These are phyloP conservation scores for Silurus meridionalis DNA, from an alignment of 2,113 vertebrate genomes.

Conservation along the genomic window DNA sequence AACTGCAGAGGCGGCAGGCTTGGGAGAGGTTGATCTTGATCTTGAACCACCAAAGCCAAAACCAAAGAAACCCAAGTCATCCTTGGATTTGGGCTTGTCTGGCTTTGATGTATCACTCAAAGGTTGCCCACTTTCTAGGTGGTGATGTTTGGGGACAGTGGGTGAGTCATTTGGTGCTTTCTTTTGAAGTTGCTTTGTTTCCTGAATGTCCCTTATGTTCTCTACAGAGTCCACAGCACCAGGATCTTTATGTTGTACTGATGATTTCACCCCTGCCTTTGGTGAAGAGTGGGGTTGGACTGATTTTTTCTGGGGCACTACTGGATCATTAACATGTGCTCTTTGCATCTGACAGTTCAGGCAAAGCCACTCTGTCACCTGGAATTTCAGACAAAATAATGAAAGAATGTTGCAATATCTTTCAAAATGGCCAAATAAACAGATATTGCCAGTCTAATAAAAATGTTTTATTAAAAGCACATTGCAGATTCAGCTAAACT, in stretches of 20 bases:
- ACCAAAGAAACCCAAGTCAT: conserved; percentile 78
- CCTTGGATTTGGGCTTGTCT: conserved; percentile 64
- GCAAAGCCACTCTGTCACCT: conserved; percentile 97
- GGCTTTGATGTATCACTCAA: conserved; percentile 63
- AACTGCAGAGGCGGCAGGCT: conserved; percentile 69
- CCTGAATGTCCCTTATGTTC: conserved; percentile 25
- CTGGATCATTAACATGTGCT: conserved; percentile 78
- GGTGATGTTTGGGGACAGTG: conserved; percentile 52
- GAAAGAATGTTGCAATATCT: neutral
- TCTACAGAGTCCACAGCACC: conserved; percentile 52
- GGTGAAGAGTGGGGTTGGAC: conserved; percentile 53
- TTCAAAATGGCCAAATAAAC: neutral
- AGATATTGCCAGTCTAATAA: neutral
- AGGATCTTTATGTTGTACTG: conserved; percentile 56
- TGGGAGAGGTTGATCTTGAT: conserved; percentile 80
- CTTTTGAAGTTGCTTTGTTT: conserved; percentile 49
- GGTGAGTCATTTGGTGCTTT: conserved; percentile 61
- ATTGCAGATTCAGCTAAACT: conserved; percentile 15
- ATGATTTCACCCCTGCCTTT: conserved; percentile 35
- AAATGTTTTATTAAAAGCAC: neutral
- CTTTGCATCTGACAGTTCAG: conserved; percentile 96
- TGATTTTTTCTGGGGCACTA: conserved; percentile 63
- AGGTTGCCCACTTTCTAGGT: conserved; percentile 19
- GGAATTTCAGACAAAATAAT: conserved; percentile 22
- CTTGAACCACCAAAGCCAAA: conserved; percentile 83